Base-by-base conservation (phyloP, 2,797 vertebrate species). In the Harpagifer antarcticus region DNA sequence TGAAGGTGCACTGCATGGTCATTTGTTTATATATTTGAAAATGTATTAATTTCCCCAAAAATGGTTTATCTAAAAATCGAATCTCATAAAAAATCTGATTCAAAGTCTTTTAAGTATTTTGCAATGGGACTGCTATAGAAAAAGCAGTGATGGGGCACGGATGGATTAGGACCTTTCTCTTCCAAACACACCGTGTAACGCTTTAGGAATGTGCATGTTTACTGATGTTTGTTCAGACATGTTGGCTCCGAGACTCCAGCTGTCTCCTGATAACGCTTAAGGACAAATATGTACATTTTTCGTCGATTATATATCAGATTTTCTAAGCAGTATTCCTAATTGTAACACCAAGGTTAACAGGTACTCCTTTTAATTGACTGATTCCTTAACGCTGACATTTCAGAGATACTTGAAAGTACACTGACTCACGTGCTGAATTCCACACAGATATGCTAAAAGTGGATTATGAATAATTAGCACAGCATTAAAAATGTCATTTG, bases 381-480 rank as follows among this genome's bases (percentile, higher is more conserved):
- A 42, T 19, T 58, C 53, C 23, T 68, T 55, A 55, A 62, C 23
- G 55, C 10, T 58, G 57, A 65, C 53, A 64, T 61, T 65, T 72
- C 17, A 40, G 50, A 42, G 56, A 55, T 20, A 50, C 9, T 15
- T 20, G 12, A 15, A 48, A 48, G 19, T 4, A 0, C 5, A 61
- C 42, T 0, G 3, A 53, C 48, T 55, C 10, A 4, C 19, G 72
- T 1, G 0, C 20, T 14, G 43, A 68, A 64, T 58, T 55, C 72
- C 52, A 50, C 44, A 40, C 52, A 67, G n/a, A 66, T 56, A 61
- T 31, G 63, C 47, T 64, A 33, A 53, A 79, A 68, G 54, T 72
- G 63, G 65, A 67, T 72, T 64, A 52, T 48, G 64, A 84, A 77
- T 74, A 83, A 82, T 85, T 81, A 79, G 20, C 20, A 17, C 20